Conservation (phyloP, 2,888 invertebrate species). For the Plusia festucae region DNA sequence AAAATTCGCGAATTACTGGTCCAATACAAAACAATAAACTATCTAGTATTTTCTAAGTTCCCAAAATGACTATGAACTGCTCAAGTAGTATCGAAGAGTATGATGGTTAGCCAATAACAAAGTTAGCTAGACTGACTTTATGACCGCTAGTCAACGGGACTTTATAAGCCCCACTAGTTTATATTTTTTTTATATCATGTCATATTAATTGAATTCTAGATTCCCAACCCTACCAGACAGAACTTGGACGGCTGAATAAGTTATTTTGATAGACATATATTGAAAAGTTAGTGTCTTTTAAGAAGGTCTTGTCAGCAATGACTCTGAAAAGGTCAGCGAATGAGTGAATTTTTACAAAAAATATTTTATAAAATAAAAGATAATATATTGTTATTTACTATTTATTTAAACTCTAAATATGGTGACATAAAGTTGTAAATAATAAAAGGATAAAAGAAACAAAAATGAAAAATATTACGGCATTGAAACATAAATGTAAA, state of each 20-base stretch:
- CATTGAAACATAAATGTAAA: no score
- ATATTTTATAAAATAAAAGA: no score
- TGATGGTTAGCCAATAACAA: background rate
- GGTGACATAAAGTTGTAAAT: no score
- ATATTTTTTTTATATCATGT: background rate
- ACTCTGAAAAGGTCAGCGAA: slow-evolving; percentile 36
- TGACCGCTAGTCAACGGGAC: background rate
- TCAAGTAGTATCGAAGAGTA: background rate
- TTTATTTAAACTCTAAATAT: no score
- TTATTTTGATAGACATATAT: slow-evolving; percentile 12
- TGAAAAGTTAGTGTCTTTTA: slow-evolving; percentile 26
- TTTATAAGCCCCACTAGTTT: background rate
- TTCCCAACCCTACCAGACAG: background rate
- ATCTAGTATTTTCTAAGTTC: no score
- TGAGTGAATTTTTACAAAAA: no score
- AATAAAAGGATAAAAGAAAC: no score
- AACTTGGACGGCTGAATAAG: background rate
- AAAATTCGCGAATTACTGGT: no score
- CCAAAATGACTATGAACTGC: no score
- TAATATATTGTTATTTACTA: no score
- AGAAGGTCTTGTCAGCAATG: slow-evolving; percentile 28
- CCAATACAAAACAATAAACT: no score
- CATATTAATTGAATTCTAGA: background rate
- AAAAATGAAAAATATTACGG: no score
- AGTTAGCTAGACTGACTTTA: background rate